phyloP scores from a whole-genome alignment of 2,113 vertebrate genomes.

The Odocoileus hemionus region DNA sequence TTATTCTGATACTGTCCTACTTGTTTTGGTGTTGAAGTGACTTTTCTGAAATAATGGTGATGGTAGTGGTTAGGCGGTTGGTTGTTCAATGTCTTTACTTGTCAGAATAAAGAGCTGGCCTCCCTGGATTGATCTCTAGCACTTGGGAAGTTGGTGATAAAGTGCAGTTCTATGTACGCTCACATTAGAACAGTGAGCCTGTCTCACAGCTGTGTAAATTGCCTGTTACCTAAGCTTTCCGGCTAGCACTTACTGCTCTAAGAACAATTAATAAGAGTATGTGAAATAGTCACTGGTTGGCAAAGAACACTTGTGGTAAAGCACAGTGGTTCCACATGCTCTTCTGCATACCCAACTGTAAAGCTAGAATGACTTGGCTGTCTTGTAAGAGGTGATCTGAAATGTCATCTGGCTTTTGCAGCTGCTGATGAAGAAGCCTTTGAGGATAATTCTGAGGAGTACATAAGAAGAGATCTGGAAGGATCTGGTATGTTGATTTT shows the following conservation, averaged over 20 bases:
- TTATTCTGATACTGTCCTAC: not conserved
- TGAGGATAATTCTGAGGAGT: conserved; percentile 99
- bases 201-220: not conserved
- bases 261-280: not conserved
- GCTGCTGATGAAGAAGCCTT: conserved; percentile 99
- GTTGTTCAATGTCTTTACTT: not conserved
- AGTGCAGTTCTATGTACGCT: not conserved
- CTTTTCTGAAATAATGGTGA: not conserved
- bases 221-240: not conserved
- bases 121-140: not conserved
- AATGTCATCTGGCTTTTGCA: conserved; percentile 69
- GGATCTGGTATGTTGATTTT: conserved; percentile 88
- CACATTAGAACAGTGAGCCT: not conserved
- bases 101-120: not conserved
- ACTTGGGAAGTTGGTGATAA: not conserved
- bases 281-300: not conserved
- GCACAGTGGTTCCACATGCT: not conserved
- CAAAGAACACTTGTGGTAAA: not conserved
- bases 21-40: not conserved
- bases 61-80: not conserved
- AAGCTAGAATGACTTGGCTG: not conserved
- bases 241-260: not conserved
- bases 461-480: conserved; percentile 97
- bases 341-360: not conserved
- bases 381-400: not conserved